Conservation (phyloP, 2,797 vertebrate genomes). For the Pagetopsis macropterus region DNA sequence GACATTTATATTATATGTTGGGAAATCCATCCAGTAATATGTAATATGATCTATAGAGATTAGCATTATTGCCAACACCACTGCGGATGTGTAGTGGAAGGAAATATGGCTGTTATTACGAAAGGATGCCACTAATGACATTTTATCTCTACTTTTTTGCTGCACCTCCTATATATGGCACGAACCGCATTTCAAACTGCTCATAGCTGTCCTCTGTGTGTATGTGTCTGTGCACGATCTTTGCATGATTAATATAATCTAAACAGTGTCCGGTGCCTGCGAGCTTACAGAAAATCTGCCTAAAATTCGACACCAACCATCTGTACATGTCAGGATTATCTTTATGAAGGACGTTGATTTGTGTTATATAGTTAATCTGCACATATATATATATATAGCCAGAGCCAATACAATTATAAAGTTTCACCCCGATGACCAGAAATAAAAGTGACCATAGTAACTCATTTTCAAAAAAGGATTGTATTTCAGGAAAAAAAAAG, state of each 20-base stretch:
- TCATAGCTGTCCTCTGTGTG: slow-evolving; percentile 18
- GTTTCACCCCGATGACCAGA: background rate
- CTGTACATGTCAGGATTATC: slow-evolving; percentile 81
- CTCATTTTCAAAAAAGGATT: slow-evolving; percentile 1
- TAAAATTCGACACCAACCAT: slow-evolving; percentile 76
- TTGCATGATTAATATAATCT: slow-evolving; percentile 77
- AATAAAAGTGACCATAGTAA: background rate
- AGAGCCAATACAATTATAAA: slow-evolving; percentile 14
- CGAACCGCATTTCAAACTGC: slow-evolving; percentile 3
- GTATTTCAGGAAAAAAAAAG: background rate
- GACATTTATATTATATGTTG: slow-evolving; percentile 5
- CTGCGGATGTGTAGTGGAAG: slow-evolving; percentile 33
- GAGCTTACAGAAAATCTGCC: slow-evolving; percentile 79
- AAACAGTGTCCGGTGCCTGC: slow-evolving; percentile 65
- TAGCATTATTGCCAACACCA: slow-evolving; percentile 52
- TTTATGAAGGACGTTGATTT: slow-evolving; percentile 65
- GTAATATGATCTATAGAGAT: slow-evolving; percentile 50
- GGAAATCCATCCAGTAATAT: slow-evolving; percentile 27
- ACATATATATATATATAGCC: slow-evolving; percentile 33
- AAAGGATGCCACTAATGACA: slow-evolving; percentile 51
- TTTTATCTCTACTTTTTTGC: slow-evolving; percentile 34
- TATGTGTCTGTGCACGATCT: slow-evolving; percentile 30
- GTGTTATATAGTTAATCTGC: slow-evolving; percentile 66
- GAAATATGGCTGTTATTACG: slow-evolving; percentile 14
- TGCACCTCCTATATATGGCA: slow-evolving; percentile 16